Evolutionary conservation across 2,797 vertebrate species (phyloP).

Genomic region (Neolamprologus multifasciatus): DNA sequence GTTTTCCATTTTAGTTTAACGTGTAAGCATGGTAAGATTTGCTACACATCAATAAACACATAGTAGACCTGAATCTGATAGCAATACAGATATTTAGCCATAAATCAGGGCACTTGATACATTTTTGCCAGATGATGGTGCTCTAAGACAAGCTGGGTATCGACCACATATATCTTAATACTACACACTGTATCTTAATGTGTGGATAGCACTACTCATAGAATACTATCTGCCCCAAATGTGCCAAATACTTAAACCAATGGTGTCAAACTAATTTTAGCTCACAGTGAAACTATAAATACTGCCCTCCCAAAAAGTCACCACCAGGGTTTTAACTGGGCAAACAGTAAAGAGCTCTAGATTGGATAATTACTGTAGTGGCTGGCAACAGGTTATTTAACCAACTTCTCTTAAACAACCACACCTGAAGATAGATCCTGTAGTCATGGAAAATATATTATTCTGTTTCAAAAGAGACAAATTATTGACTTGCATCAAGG

Average conservation of each 20-base stretch:
- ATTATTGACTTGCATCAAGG: background rate
- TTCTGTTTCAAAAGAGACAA: background rate
- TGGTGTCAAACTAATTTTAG: background rate
- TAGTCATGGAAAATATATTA: accelerated
- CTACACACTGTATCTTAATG: background rate
- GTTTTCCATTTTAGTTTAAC: background rate
- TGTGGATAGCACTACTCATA: background rate
- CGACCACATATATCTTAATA: background rate
- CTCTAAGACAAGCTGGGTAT: background rate
- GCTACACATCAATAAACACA: background rate
- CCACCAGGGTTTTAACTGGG: background rate
- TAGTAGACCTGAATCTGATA: background rate
- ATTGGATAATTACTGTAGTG: background rate
- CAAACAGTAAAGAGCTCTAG: background rate
- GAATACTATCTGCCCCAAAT: background rate
- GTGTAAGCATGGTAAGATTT: background rate
- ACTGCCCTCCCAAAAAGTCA: accelerated
- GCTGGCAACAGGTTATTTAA: background rate
- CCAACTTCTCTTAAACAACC: background rate
- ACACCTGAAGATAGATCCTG: background rate
- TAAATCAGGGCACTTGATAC: background rate
- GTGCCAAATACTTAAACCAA: background rate
- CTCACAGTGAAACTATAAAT: background rate
- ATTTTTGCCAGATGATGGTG: background rate
- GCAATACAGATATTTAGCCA: background rate